Base-by-base conservation (phyloP, 2,113 vertebrate species). In the Miniopterus natalensis region DNA sequence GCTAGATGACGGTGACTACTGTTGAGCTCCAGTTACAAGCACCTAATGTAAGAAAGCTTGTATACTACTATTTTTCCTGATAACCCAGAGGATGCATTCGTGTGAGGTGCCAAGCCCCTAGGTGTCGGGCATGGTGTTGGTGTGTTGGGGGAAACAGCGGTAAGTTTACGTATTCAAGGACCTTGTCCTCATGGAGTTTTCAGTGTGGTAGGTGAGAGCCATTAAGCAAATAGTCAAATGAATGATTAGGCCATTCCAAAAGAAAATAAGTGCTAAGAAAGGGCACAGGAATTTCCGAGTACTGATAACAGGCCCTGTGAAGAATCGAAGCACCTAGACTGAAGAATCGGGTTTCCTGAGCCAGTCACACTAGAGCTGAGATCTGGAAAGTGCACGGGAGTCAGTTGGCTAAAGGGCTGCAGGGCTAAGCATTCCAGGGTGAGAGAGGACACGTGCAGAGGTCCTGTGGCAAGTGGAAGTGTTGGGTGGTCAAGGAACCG, bases 181-280 rank as follows among this genome's bases (percentile, higher is more conserved):
- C 49, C 49, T 95, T 77, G 74, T 95, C 36, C 36, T 89, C 23
- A 27, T 74, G 47, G 63, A 81, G 65, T 65, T 94, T 96, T 96
- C 51, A 79, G 70, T 87, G 36, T 70, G 49, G 59, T 51, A 78
- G 45, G 27, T 14, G 65, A 96, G 27, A 91, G 49, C 70, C 20
- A 29, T 87, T 90, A 79, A 79, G 8, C 68, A 93, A 81, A 90
- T 71, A 31, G 74, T 55, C 27, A 55, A 85, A 47, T 95, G 92
- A 95, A 47, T 80, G 83, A 73, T 90, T 42, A 51, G 71, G 66
- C 27, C 40, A 68, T 80, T 91, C 57, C 53, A 27, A 88, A 85
- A 86, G 86, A 83, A 92, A 92, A 42, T 73, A n/a, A 59, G 21
- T 31, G 31, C 78, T 74, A 75, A 93, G 66, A 36, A 85, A 88